These are phyloP conservation scores for Lacanobia wlatinum DNA, from an alignment of 2,888 invertebrate species.

Conservation along the genomic window DNA sequence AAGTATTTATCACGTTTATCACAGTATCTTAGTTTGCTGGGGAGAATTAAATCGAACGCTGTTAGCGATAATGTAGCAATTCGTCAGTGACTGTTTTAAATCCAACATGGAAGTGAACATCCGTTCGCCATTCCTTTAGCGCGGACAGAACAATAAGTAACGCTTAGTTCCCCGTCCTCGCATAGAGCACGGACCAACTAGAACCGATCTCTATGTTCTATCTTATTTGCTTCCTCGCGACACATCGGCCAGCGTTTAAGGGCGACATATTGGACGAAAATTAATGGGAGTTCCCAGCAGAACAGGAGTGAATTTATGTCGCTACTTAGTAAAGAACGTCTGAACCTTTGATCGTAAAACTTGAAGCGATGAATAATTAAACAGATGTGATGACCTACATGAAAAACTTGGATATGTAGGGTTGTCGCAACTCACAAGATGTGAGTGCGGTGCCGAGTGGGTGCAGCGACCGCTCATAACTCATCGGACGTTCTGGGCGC, in stretches of 20 bases:
- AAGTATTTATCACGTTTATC: slow-evolving; percentile 75
- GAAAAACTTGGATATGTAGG: slow-evolving; percentile 54
- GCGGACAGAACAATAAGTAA: slow-evolving; percentile 82
- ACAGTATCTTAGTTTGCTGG: slow-evolving; percentile 69
- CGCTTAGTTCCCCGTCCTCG: slow-evolving; percentile 77
- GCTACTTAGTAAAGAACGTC: slow-evolving; percentile 20
- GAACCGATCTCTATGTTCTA: slow-evolving; percentile 48
- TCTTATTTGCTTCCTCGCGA: slow-evolving; percentile 51
- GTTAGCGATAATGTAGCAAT: slow-evolving; percentile 86
- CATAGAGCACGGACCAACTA: slow-evolving; percentile 63
- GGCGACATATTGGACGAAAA: slow-evolving; percentile 49
- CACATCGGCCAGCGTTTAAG: slow-evolving; percentile 26
- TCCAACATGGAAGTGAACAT: slow-evolving; percentile 81
- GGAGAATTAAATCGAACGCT: slow-evolving; percentile 81
- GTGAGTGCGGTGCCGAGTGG: slow-evolving; percentile 46
- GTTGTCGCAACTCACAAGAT: slow-evolving; percentile 64
- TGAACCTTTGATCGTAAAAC: slow-evolving; percentile 33
- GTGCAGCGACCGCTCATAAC: slow-evolving; percentile 72
- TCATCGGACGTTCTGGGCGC: slow-evolving; percentile 68
- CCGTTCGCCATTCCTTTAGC: slow-evolving; percentile 79
- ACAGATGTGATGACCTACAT: slow-evolving; percentile 19
- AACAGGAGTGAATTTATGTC: slow-evolving; percentile 32
- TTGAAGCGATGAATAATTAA: slow-evolving; percentile 54
- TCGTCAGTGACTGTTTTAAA: slow-evolving; percentile 85
- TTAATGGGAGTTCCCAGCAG: slow-evolving; percentile 24